A percentile compares a stretch with the other conserved stretches of the same genome.
Conservation (phyloP, 1,140 invertebrate genomes). For the Drosophila pachea region DNA sequence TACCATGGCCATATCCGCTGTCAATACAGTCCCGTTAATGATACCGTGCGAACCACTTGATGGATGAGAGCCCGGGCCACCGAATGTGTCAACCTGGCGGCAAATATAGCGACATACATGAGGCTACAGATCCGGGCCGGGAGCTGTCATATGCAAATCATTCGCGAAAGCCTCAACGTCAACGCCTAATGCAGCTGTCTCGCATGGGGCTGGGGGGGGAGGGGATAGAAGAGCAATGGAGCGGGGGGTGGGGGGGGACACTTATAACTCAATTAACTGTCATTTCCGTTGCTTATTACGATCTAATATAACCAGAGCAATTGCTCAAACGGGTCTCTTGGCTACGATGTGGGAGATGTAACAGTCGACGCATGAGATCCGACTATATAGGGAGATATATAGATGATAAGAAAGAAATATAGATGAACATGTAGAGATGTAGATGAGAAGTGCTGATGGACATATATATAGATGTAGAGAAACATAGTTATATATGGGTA, state of each 20-base stretch:
- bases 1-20: slow-evolving; percentile 54
- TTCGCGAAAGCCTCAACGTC: slow-evolving; percentile 15
- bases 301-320: too few relatives aligned
- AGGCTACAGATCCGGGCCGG: neutral
- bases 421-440: too few relatives aligned
- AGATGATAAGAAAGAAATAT: too few relatives aligned
- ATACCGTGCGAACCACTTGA: slow-evolving; percentile 69
- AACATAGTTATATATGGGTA: too few relatives aligned
- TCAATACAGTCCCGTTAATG: slow-evolving; percentile 62
- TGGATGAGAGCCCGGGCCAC: slow-evolving; percentile 45
- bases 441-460: too few relatives aligned
- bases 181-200: slow-evolving; percentile 32
- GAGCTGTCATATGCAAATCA: slow-evolving; percentile 58
- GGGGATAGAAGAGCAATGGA: neutral
- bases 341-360: too few relatives aligned
- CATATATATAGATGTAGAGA: too few relatives aligned
- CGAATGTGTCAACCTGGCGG: slow-evolving; percentile 28
- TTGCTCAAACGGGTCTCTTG: too few relatives aligned
- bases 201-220: neutral
- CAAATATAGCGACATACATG: neutral
- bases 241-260: neutral
- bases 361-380: too few relatives aligned
- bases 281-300: slow-evolving; percentile 31
- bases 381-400: too few relatives aligned
- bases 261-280: slow-evolving; percentile 35